Conservation (phyloP, 2,113 vertebrate species). For the Callopanchax toddi region DNA sequence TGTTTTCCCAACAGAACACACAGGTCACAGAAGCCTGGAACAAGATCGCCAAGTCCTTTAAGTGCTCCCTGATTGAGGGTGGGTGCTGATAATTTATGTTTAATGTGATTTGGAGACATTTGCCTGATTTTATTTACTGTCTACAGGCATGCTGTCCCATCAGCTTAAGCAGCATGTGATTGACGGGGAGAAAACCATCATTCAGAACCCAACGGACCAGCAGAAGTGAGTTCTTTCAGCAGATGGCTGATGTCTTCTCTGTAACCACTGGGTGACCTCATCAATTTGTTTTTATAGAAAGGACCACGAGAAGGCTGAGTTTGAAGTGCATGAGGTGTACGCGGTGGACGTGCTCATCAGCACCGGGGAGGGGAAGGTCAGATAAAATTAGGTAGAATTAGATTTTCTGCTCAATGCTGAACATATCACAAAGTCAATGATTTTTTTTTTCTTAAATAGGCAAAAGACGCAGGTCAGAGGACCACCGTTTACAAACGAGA, state of each 20-base stretch:
- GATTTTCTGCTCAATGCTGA: neutral
- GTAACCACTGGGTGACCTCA: neutral
- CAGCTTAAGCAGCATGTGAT: conserved; percentile 97
- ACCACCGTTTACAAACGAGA: conserved; percentile 98
- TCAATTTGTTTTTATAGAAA: conserved; percentile 80
- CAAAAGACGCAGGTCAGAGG: conserved; percentile 93
- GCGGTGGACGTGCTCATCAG: conserved; percentile 96
- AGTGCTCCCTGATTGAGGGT: conserved; percentile 97
- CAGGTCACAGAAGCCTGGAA: conserved; percentile 98
- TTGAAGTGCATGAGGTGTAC: conserved; percentile 98
- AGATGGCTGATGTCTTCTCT: neutral
- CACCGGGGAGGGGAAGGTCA: conserved; percentile 97
- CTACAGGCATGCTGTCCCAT: conserved; percentile 93
- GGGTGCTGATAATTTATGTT: conserved; percentile 32
- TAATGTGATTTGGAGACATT: neutral
- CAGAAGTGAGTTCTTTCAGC: conserved; percentile 83
- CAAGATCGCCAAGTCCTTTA: conserved; percentile 98
- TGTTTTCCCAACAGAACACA: conserved; percentile 83
- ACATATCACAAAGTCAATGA: neutral
- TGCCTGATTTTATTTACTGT: conserved; percentile 8
- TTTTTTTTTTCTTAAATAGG: conserved; percentile 69
- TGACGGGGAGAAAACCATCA: conserved; percentile 97
- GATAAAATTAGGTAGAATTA: neutral
- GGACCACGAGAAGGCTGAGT: conserved; percentile 98
- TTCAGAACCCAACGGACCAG: conserved; percentile 97